Base-by-base conservation (phyloP, 1,140 invertebrate genomes). In the Metaphire vulgaris region DNA sequence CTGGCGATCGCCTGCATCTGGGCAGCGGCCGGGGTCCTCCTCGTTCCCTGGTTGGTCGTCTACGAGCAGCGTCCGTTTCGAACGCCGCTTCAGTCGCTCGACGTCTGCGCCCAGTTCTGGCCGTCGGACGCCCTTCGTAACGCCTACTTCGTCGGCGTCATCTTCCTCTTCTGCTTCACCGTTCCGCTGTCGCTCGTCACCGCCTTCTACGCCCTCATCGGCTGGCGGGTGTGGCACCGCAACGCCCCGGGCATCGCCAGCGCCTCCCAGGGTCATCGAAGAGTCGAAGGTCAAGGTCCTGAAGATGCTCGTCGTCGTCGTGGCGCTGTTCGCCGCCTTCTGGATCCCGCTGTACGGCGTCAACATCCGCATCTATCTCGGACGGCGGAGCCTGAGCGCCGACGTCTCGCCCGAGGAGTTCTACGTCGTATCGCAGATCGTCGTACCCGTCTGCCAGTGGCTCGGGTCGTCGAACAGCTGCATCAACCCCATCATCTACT, bases 401-500 rank as follows among this genome's bases (percentile, higher is more conserved):
- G 32, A 41, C 1, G n/a, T 28, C 1, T 74, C 71, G 31, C 15
- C 64, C n/a, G 31, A 41, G 1, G 30, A 72, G 33, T 56, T 34
- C 6, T 31, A 31, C 0, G 91, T 87, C 0, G 96, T 96, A 0
- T 90, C 98, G 32, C 41, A 56, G 41, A 56, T 56, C 41, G 41
- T 56, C 41, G 41, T 56, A 6, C 41, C 41, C 6, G 21, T 56
- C 41, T 56, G 41, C 41, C 96, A 98, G 85, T 98, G 96, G 96
- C 88, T 98, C 1, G 96, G 95, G 0, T 91, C 94, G 0, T 94
- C 95, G 26, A 98, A 98, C 85, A 96, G 94, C 33, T 97, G 95
- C 88, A 94, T 99, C 81, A 99, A 99, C 87, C 97, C 97, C 0
- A 92, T 97, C 67, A 89, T 99, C n/a, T 98, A 98, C 86, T 95